phyloP scores from a whole-genome alignment of 2,113 vertebrate genomes.

The Ailurus styani region DNA sequence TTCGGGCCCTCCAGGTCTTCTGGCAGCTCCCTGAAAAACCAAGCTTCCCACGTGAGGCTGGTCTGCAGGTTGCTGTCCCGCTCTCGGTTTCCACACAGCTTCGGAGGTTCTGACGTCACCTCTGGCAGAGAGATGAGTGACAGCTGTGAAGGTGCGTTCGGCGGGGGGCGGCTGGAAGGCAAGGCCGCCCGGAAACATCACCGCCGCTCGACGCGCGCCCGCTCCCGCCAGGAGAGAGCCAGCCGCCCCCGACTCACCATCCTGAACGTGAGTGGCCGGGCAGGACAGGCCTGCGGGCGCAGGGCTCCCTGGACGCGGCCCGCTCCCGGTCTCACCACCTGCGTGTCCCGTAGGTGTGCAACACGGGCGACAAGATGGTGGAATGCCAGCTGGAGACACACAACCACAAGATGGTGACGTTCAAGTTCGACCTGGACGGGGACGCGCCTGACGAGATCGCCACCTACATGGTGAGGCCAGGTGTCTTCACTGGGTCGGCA shows the following conservation, averaged over 20 bases:
- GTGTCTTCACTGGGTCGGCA: neutral
- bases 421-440: conserved; percentile 98
- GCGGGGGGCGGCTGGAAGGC: conserved; percentile 89
- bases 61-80: neutral
- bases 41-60: fast-evolving
- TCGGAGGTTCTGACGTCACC: conserved; percentile 88
- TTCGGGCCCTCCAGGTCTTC: neutral
- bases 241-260: conserved; percentile 96
- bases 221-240: conserved; percentile 94
- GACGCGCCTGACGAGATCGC: conserved; percentile 97
- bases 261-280: conserved; percentile 86
- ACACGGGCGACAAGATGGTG: conserved; percentile 99
- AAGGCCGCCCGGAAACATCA: conserved; percentile 91
- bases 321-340: neutral
- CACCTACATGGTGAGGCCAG: conserved; percentile 93
- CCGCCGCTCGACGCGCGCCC: conserved; percentile 91
- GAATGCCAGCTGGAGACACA: conserved; percentile 98
- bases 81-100: conserved; percentile 69
- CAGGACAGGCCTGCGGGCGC: neutral
- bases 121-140: conserved; percentile 96
- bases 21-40: neutral
- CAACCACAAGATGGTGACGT: conserved; percentile 99
- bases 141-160: conserved; percentile 88
- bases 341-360: conserved; percentile 86
- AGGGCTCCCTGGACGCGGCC: fast-evolving